A percentile compares a stretch with the other conserved stretches of the same genome.
phyloP scores from a whole-genome alignment of 2,113 vertebrate species.

The Megaleporinus macrocephalus region DNA sequence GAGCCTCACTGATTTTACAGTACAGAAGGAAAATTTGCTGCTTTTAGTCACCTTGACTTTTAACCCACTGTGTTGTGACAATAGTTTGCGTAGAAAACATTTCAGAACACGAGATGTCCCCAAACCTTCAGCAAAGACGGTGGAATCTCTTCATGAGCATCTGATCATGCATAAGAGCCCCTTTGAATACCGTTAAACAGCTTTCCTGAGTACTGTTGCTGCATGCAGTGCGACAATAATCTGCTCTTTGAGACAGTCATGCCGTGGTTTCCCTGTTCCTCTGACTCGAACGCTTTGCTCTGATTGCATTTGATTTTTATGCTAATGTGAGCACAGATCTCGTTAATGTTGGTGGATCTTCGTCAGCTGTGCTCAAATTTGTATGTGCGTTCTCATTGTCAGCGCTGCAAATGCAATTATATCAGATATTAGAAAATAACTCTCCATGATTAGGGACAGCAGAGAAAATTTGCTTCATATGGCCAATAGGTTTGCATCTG shows the following conservation, averaged over 20 bases:
- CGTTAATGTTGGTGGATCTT: conserved; percentile 20
- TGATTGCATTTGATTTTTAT: conserved; percentile 50
- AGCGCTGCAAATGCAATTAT: conserved; percentile 17
- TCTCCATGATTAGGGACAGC: neutral
- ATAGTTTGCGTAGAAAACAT: too few species aligned
- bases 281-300: neutral
- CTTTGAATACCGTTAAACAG: neutral
- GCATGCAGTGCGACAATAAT: neutral
- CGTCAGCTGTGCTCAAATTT: neutral
- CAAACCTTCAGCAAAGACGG: neutral
- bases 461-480: conserved; percentile 8
- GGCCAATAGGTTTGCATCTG: neutral
- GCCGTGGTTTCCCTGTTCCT: neutral
- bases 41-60: too few species aligned
- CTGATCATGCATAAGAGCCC: neutral
- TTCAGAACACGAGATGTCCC: neutral
- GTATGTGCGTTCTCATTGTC: conserved; percentile 12
- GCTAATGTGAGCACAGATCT: conserved; percentile 40
- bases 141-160: neutral
- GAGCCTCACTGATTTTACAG: too few species aligned
- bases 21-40: too few species aligned
- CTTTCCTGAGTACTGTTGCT: neutral
- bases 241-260: neutral
- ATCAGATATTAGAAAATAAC: conserved; percentile 17
- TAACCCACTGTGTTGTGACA: too few species aligned